phyloP scores from a whole-genome alignment of 2,797 vertebrate species.

The Nothura maculosa region DNA sequence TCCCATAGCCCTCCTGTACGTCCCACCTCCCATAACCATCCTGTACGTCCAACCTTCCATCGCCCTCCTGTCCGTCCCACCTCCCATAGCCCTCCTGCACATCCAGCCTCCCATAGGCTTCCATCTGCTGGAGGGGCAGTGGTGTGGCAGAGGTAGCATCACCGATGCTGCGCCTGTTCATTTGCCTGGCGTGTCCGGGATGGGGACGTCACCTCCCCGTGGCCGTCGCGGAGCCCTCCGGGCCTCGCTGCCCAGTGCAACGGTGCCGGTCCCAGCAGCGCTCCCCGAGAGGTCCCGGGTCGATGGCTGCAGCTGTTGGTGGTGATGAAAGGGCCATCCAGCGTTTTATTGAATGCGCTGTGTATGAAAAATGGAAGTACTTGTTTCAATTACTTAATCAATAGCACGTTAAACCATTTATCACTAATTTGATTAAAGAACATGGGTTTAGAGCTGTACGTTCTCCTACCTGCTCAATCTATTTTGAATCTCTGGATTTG shows the following conservation, averaged over 20 bases:
- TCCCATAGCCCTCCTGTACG: too few species aligned
- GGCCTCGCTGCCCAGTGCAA: constrained; percentile 38
- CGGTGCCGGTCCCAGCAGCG: constrained; percentile 38
- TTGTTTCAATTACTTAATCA: constrained; percentile 78
- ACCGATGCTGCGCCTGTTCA: neutral
- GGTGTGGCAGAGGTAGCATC: neutral
- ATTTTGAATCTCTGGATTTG: neutral
- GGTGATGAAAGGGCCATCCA: constrained; percentile 77
- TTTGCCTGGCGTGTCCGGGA: constrained; percentile 43
- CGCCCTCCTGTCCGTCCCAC: too few species aligned
- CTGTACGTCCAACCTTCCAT: too few species aligned
- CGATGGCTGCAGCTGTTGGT: constrained; percentile 65
- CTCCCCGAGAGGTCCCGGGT: constrained; percentile 61
- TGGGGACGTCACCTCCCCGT: constrained; percentile 12
- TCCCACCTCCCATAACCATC: too few species aligned
- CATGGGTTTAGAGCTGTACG: neutral
- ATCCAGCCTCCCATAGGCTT: neutral
- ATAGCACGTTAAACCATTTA: constrained; percentile 78
- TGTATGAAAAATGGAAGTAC: constrained; percentile 79
- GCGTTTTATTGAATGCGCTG: constrained; percentile 75
- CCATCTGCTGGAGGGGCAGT: neutral
- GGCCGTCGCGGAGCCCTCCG: constrained; percentile 42
- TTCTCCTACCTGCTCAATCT: constrained; percentile 12
- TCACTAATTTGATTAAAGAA: constrained; percentile 77
- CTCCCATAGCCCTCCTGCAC: too few species aligned